Base-by-base conservation (phyloP, 1,140 invertebrate species). In the Chionoecetes opilio region DNA sequence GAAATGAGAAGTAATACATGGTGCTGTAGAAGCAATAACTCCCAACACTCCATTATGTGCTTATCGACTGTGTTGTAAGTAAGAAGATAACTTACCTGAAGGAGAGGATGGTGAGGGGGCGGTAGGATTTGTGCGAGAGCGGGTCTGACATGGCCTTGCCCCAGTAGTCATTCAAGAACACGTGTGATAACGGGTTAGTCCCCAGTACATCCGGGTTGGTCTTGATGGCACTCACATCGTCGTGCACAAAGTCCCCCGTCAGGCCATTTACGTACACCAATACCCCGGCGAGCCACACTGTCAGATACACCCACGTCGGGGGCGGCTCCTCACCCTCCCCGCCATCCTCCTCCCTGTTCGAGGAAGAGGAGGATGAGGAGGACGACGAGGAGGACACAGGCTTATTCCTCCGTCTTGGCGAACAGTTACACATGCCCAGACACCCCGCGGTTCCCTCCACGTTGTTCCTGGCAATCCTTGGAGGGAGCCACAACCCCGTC, bases 71-170 rank as follows among this genome's bases (percentile, higher is more conserved):
- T n/a, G n/a, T n/a, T 53, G 8, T 1, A 17, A 1, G 46, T 53
- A 9, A 53, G 46, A 3, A 17, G 46, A 97, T 99, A n/a, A n/a
- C 98, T 88, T 88, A 95, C 95, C 99, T 98, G 97, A 99, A 99
- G 6, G 99, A 99, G 84, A 99, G 98, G 41, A 99, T 99, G 97
- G 99, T 99, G 94, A 99, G 97, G 0, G 99, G 99, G 41, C 99
- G 98, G 97, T 99, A 99, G 3, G 99, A 99, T 96, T 99, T 99
- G 97, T 99, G 99, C 0, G 98, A 99, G 34, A 98, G 98, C 95
- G 98, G 98, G 97, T 99, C 98, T 53, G 97, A 98, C 96, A 99
- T 97, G 41, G 98, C 98, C 31, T 98, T 99, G 86, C 99, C 99
- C 99, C 99, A 99, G 97, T 99, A 99, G 97, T 99, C 99, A 97